These are phyloP conservation scores for Sialia sialis DNA, from an alignment of 2,113 vertebrate species.

Conservation along the genomic window DNA sequence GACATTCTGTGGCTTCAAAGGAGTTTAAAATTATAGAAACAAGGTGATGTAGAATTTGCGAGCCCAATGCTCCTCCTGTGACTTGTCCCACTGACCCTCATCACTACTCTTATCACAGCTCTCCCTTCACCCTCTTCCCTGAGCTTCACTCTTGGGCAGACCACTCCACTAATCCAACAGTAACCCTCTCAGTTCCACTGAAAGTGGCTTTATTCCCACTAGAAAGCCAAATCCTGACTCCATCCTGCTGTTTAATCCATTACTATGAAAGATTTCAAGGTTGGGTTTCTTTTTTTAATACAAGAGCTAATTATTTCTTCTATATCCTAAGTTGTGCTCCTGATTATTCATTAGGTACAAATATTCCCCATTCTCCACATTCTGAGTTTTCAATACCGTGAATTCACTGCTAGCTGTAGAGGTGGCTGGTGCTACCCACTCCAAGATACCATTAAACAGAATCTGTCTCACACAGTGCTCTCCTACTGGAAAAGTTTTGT, in stretches of 20 bases:
- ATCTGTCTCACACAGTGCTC: background rate
- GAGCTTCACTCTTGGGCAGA: background rate
- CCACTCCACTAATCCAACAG: background rate
- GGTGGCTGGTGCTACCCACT: background rate
- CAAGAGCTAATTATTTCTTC: background rate
- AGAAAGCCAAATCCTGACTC: background rate
- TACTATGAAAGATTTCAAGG: background rate
- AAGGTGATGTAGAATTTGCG: accelerated
- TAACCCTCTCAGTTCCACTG: background rate
- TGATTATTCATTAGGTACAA: background rate
- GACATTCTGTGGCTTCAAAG: background rate
- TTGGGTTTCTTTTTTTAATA: background rate
- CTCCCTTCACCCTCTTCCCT: background rate
- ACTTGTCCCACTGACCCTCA: background rate
- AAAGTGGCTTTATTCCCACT: background rate
- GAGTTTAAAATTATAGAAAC: background rate
- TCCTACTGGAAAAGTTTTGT: background rate
- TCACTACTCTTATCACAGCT: background rate
- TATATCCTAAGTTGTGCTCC: background rate
- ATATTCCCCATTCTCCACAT: background rate
- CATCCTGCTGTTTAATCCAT: background rate
- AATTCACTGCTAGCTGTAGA: background rate
- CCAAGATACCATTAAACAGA: background rate
- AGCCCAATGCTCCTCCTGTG: background rate
- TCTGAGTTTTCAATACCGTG: background rate